Evolutionary conservation across 2,113 vertebrate genomes (phyloP), one percentile per base, ranked within the genome.

Genomic region (Formicarius rufipectus): DNA sequence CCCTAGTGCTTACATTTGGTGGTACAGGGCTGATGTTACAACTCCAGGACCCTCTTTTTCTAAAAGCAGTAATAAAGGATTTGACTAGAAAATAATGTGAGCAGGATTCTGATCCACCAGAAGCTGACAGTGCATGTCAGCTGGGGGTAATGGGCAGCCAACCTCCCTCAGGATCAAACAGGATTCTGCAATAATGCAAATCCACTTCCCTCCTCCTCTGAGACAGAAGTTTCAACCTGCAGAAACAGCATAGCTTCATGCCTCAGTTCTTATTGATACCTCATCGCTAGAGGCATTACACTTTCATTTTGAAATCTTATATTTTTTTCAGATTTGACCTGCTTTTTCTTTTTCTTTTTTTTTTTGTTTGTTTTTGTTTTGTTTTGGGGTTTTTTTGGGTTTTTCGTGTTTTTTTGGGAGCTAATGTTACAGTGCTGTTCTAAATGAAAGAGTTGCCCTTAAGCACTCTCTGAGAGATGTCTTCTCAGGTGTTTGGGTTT

Each of bases 151-250:
- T 0, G 0, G 58, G 47, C 55, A 94, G 52, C 35, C 60, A 77
- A 0, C 33, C 23, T 87, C 73, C 23, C 35, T 24, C 50, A 44
- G 47, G 47, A 62, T 49, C 50, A 60, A 24, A 40, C 25, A 37
- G 45, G 24, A 37, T 27, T 25, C 58, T 53, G 33, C 2, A 3
- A 62, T 76, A 84, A 35, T 30, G 74, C 42, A 84, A 59, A 84
- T 35, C 47, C 31, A 42, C 47, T 87, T 87, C 67, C 33, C 22
- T 37, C 21, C 33, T 88, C 30, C 59, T 58, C 82, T 55, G 33
- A 33, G 42, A 84, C 35, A 78, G 77, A 78, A 78, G 35, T 89
- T 87, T 87, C 59, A 87, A 71, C 77, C 64, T 87, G 84, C 60
- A 81, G 78, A 75, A 84, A 78, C 35, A 67, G 60, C 23, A 0